Base-by-base conservation (phyloP, 64 coral and sea anemone genomes). In the Montipora foliosa region DNA sequence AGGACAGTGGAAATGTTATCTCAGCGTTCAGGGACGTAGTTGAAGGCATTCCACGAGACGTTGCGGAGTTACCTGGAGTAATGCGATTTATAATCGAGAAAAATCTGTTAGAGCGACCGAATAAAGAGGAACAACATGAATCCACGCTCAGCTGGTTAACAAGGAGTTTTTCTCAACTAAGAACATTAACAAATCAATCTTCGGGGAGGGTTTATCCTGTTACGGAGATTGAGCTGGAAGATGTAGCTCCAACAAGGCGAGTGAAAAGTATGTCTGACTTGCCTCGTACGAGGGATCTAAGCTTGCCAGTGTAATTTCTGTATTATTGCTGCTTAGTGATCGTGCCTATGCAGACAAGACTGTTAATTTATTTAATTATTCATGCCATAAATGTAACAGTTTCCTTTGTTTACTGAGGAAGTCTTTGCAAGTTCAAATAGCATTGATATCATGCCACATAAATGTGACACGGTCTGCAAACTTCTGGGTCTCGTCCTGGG, bases 181-280 rank as follows among this genome's bases (percentile, higher is more conserved):
- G 78, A 75, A 95, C 93, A 13, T 50, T 98, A 49, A 69, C 93
- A 15, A 98, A 76, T 84, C 96, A 95, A 47, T 83, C 96, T 14
- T 95, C 96, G 16, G 88, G 82, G 6, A 94, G 87, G 91, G 89
- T 98, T 15, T 95, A 95, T 37, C 96, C 96, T 14, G 66, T 86
- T 51, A 62, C 84, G 11, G 90, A 64, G 53, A 64, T 90, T 67
- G 91, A 94, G 9, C 88, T 87, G 91, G 82, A 81, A 37, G 37
- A 59, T 67, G 89, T 79, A 22, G 49, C 76, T 15, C 58, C 79
- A 72, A 74, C 89, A n/a, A 94, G 93, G 79, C 84, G 96, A 74
- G 89, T 89, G 22, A 94, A 95, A 86, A 98, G 96, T 98, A 94
- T 98, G 93, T 93, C 96, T 52, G 89, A 98, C 51, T 98, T 98